Conservation (phyloP, 2,113 vertebrate genomes). For the Coptodon bakossiorum region DNA sequence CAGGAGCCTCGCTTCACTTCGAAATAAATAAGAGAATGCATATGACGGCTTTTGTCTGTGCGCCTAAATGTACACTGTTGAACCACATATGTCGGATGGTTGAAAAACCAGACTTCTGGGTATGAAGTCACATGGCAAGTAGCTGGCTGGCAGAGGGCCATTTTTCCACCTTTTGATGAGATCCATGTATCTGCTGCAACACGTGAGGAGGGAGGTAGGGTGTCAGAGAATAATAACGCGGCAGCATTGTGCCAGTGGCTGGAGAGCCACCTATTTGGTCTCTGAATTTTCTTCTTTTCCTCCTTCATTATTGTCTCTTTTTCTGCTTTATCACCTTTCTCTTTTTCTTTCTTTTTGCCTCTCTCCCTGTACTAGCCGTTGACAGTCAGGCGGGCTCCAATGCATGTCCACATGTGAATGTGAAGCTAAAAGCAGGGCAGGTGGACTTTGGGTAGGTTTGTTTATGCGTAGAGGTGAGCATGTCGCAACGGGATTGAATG, state of each 20-base stretch:
- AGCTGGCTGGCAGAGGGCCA: conserved; percentile 18
- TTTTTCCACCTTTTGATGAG: conserved; percentile 49
- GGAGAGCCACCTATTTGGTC: not conserved
- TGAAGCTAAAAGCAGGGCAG: conserved; percentile 12
- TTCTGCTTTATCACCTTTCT: not conserved
- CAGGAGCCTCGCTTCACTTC: not conserved
- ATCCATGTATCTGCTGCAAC: conserved; percentile 53
- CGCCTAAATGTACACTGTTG: not conserved
- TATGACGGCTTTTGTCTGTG: not conserved
- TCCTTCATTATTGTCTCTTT: not conserved
- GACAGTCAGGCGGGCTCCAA: not conserved
- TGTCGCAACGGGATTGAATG: conserved; percentile 64
- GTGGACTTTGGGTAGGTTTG: conserved; percentile 3
- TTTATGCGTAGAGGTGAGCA: conserved; percentile 34
- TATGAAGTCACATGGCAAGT: conserved; percentile 47
- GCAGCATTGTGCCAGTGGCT: conserved; percentile 4
- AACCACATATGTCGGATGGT: conserved; percentile 21
- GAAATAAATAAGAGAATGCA: not conserved
- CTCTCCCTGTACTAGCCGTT: too few species aligned
- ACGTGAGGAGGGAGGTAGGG: conserved; percentile 30
- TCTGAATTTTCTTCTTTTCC: not conserved
- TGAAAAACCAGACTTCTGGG: not conserved
- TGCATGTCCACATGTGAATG: not conserved
- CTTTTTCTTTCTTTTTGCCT: not conserved
- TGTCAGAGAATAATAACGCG: conserved; percentile 36